phyloP scores from a whole-genome alignment of 2,113 vertebrate genomes.

The Himantopus leucocephalus region DNA sequence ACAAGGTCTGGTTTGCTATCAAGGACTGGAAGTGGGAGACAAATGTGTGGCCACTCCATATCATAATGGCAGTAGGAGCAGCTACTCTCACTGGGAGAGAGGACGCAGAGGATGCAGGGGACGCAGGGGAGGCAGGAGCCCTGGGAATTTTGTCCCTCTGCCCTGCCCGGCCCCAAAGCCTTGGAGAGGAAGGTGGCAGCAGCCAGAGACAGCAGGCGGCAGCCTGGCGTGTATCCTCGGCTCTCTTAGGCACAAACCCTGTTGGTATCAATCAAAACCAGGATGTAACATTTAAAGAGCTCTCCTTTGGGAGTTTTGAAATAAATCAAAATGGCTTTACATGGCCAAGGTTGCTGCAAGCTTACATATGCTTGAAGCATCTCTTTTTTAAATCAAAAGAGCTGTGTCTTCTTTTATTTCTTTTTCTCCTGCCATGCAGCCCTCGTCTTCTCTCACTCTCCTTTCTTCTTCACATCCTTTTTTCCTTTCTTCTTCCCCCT shows the following conservation, averaged over 20 bases:
- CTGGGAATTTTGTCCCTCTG: not conserved
- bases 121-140: not conserved
- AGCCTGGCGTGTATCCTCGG: not conserved
- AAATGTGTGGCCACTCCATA: not conserved
- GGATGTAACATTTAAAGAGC: not conserved
- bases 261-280: not conserved
- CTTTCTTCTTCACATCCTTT: not conserved
- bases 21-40: not conserved
- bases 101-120: not conserved
- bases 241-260: not conserved
- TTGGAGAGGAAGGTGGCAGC: not conserved
- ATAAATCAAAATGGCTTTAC: not conserved
- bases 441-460: not conserved
- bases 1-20: not conserved
- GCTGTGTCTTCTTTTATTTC: not conserved
- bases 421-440: not conserved
- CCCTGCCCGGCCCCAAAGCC: not conserved
- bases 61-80: not conserved
- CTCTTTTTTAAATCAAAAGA: not conserved
- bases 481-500: not conserved
- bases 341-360: not conserved
- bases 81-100: not conserved
- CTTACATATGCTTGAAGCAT: not conserved
- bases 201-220: not conserved
- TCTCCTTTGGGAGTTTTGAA: not conserved